Evolutionary conservation across 2,113 vertebrate genomes (phyloP), one percentile per base, ranked within the genome.

Genomic region (Psilopogon haemacephalus): DNA sequence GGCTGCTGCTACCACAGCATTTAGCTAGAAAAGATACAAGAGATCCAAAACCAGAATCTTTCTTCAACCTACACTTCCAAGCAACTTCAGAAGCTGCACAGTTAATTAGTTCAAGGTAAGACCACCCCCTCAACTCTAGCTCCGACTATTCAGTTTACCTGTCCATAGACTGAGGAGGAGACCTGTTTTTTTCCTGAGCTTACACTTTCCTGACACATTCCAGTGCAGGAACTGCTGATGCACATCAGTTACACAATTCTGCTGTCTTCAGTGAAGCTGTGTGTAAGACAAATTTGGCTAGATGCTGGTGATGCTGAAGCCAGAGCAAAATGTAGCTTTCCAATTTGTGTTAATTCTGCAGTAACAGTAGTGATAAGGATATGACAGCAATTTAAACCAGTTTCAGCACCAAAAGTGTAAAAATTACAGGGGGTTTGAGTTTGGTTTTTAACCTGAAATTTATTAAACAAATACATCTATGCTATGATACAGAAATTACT

Each of bases 291-390:
- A 42, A 74, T 40, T 1, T 55, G 56, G 40, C 56, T 46, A 21
- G n/a, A 59, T n/a, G 28, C 17, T 84, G 50, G 12, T 42, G 13
- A 42, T 40, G 37, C 33, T 81, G 60, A 80, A 88, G 64, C 37
- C 72, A 91, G 56, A 74, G 33, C 56, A 90, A 89, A 81, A 80
- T 0, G 0, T 9, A 85, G 79, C n/a, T 28, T 78, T 32, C 18
- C 44, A 28, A 35, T 44, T 54, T 65, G 46, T 50, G 23, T 73
- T 54, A 56, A 50, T 52, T 48, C 65, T 86, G 56, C 56, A n/a
- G 16, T n/a, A 48, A 82, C 10, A 5, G 8, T 0, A 86, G 27
- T 6, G 12, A 0, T 28, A 76, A 73, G 26, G 81, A 71, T 0
- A 2, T 32, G 48, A 38, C 42, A 80, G 13, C 17, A 46, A 21